Percentiles rank a stretch among this genome's conserved stretches.
Conservation (phyloP, 2,113 vertebrate genomes). For the Herpetotheres cachinnans region DNA sequence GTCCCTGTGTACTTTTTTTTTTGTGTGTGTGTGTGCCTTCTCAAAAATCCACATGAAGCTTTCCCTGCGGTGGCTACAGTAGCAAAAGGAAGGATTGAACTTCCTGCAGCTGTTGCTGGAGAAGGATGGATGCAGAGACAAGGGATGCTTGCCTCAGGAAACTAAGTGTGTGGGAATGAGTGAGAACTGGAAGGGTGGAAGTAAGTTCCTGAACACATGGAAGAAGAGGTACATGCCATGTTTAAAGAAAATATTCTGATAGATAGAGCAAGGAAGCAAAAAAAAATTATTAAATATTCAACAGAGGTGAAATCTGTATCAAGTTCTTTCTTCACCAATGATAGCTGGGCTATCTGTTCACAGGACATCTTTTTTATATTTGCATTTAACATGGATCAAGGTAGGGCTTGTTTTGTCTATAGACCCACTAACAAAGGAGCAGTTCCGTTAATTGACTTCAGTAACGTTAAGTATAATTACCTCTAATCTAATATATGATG, state of each 20-base stretch:
- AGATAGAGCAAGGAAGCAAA: background rate
- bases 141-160: background rate
- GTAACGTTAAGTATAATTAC: background rate
- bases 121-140: background rate
- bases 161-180: background rate
- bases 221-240: background rate
- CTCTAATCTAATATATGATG: background rate
- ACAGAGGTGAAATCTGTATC: background rate
- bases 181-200: background rate
- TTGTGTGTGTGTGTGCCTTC: background rate
- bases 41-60: background rate
- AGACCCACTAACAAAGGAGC: background rate
- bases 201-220: background rate
- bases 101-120: background rate
- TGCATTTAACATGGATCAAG: background rate
- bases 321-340: background rate
- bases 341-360: background rate
- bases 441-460: background rate
- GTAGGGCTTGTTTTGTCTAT: background rate
- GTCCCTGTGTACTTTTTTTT: background rate
- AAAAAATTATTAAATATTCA: background rate
- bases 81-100: background rate
- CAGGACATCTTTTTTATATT: background rate
- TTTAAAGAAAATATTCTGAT: background rate
- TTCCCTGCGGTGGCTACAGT: background rate